phyloP scores from a whole-genome alignment of 2,888 invertebrate species.

The Caenorhabditis angaria region DNA sequence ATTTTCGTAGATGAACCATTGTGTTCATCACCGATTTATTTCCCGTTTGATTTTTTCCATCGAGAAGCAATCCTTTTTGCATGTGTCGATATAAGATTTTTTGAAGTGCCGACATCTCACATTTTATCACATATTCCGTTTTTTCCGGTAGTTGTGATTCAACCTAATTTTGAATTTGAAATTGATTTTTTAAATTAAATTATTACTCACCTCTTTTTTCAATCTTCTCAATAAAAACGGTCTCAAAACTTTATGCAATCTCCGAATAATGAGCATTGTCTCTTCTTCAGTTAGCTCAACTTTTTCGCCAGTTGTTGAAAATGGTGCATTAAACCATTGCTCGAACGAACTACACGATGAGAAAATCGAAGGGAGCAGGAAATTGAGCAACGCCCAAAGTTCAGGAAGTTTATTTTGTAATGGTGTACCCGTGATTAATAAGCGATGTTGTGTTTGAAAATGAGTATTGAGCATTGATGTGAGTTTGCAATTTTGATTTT shows the following conservation, averaged over 20 bases:
- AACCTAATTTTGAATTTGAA: conserved; percentile 75
- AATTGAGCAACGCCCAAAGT: conserved; percentile 85
- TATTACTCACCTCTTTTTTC: conserved; percentile 87
- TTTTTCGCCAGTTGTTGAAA: conserved; percentile 94
- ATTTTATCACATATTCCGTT: conserved; percentile 76
- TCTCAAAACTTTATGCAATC: conserved; percentile 87
- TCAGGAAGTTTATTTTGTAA: conserved; percentile 46
- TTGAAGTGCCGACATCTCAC: conserved; percentile 97
- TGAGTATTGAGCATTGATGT: conserved; percentile 95
- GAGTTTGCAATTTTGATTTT: conserved; percentile 98
- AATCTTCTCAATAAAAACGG: conserved; percentile 94
- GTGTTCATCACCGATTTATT: conserved; percentile 89
- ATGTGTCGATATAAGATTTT: conserved; percentile 88
- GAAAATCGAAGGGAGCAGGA: conserved; percentile 95
- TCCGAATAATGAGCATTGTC: conserved; percentile 97
- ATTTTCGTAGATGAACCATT: conserved; percentile 94
- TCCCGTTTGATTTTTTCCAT: conserved; percentile 48
- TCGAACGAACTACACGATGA: conserved; percentile 98
- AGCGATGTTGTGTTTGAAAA: conserved; percentile 88
- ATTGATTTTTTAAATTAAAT: too few relatives aligned
- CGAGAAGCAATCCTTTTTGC: conserved; percentile 77
- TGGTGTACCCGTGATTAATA: conserved; percentile 82
- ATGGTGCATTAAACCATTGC: conserved; percentile 99
- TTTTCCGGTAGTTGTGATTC: conserved; percentile 98
- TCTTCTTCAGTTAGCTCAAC: conserved; percentile 95